Evolutionary conservation across 2,888 invertebrate genomes (phyloP), one percentile per base, ranked within the genome.

Genomic region (Homarus gammarus): DNA sequence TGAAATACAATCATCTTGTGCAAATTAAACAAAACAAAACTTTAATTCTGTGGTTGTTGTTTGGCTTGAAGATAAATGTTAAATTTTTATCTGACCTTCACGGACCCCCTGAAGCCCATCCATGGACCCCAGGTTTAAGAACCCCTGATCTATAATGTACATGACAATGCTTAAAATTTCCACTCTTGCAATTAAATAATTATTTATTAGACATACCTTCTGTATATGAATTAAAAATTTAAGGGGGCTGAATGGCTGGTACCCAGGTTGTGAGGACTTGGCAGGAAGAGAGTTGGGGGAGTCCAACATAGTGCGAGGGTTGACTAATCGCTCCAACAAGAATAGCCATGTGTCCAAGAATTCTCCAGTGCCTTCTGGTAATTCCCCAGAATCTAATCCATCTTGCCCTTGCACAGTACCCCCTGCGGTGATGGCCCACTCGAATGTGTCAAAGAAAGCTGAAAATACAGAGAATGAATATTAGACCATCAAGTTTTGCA

Each of bases 331-430:
- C 93, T 97, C 97, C 15, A 97, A 94, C 0, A 97, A 94, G 94
- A 96, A 95, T 5, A 97, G 94, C 97, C 97, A 97, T 0, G 97
- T 96, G 93, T 97, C 97, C 22, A 97, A 94, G 93, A 97, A 97
- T 93, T 97, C 97, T 0, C 96, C 96, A 0, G 96, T 96, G 18
- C 96, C 96, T 93, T 96, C 96, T 38, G 96, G 96, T 79, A 96
- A 94, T 92, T 96, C 95, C 0, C 95, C 95, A 93, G 95, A 95
- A 92, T 96, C 96, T 38, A 96, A 93, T 18, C 95, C 96, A 82
- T 95, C 95, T 18, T 95, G 94, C 0, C 95, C 93, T 0, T 95
- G 93, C 84, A 95, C 94, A 18, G 94, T 94, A 1, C 94, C 94
- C 90, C 94, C 94, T 90, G 93, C 93, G 12, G 94, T 91, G 61